Conservation (phyloP, 2,888 invertebrate genomes). For the Sinotaia quadrata region DNA sequence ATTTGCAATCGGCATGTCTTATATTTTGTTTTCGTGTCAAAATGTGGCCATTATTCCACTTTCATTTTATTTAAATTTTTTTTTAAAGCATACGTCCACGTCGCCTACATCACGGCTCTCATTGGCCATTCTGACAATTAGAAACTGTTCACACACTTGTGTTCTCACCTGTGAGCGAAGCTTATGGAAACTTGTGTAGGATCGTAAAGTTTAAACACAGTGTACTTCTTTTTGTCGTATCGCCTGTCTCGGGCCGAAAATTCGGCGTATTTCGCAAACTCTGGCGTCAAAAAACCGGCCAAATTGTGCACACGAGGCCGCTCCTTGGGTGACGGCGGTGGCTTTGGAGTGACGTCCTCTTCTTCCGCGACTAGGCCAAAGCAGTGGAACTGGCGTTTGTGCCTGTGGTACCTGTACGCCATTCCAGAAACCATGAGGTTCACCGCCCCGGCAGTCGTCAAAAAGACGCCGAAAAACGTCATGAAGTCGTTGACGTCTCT, state of each 20-base stretch:
- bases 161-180: constrained; percentile 26
- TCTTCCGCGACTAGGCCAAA: constrained; percentile 1
- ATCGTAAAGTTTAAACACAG: constrained; percentile 15
- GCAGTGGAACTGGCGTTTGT: constrained; percentile 2
- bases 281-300: constrained; percentile 22
- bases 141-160: too few relatives aligned
- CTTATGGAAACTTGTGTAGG: constrained; percentile 23
- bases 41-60: too few relatives aligned
- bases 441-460: constrained; percentile 9
- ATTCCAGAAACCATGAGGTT: constrained; percentile 21
- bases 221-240: constrained; percentile 11
- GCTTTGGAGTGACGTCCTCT: background rate
- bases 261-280: constrained; percentile 27
- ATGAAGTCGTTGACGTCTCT: constrained; percentile 19
- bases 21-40: too few relatives aligned
- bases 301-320: constrained; percentile 7
- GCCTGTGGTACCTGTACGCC: constrained; percentile 12
- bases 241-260: constrained; percentile 16
- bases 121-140: too few relatives aligned
- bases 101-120: too few relatives aligned
- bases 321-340: background rate
- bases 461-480: constrained; percentile 28
- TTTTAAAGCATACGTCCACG: too few relatives aligned
- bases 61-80: too few relatives aligned
- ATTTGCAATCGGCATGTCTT: too few relatives aligned